Conservation (phyloP, 1,140 invertebrate species). For the Apis florea region DNA sequence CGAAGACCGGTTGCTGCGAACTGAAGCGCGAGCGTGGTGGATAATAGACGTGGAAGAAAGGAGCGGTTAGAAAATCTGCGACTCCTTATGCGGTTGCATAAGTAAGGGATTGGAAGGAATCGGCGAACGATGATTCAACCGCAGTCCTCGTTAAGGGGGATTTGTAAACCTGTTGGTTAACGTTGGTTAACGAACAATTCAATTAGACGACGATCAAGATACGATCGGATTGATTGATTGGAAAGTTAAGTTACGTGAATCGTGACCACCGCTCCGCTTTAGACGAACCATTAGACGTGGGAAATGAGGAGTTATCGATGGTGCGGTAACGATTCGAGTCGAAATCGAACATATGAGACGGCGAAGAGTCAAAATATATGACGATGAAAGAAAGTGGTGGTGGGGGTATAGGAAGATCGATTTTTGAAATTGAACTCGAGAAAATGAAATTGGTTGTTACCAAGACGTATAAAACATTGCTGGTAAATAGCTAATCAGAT, state of each 20-base stretch:
- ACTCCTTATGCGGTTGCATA: background rate
- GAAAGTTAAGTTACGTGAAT: conserved; percentile 26
- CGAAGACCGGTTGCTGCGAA: too few relatives aligned
- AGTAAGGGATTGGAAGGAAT: background rate
- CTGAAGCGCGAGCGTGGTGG: background rate
- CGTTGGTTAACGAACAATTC: background rate
- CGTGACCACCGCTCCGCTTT: background rate
- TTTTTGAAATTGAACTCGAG: background rate
- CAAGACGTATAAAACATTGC: background rate
- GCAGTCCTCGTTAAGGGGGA: background rate
- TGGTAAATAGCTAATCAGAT: background rate
- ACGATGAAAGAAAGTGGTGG: background rate
- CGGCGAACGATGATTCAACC: too few relatives aligned
- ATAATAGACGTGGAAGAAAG: too few relatives aligned
- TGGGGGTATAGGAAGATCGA: background rate
- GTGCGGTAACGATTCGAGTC: background rate
- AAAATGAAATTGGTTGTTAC: background rate
- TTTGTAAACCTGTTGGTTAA: background rate
- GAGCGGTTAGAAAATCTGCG: background rate
- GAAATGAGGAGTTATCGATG: conserved; percentile 8
- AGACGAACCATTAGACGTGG: conserved; percentile 12
- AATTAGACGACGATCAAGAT: conserved; percentile 15
- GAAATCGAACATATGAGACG: too few relatives aligned
- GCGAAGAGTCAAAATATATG: background rate
- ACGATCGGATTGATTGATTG: background rate